These are phyloP conservation scores for Cottus gobio DNA, from an alignment of 2,113 vertebrate genomes.

Conservation along the genomic window DNA sequence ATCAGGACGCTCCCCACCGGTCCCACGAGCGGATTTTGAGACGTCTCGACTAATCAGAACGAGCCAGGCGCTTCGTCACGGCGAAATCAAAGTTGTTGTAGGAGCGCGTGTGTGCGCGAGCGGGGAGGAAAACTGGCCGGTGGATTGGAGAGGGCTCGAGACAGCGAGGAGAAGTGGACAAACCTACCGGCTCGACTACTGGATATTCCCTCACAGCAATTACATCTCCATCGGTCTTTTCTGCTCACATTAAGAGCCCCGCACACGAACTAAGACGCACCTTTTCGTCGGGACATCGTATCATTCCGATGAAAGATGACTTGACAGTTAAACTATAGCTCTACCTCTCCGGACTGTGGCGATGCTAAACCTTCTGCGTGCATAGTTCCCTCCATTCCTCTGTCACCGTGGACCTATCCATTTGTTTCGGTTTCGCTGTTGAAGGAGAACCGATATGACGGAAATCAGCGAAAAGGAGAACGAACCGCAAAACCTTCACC, in stretches of 20 bases:
- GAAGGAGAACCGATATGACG: constrained; percentile 78
- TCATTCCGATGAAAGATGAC: constrained; percentile 23
- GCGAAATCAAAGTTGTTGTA: constrained; percentile 77
- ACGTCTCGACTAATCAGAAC: constrained; percentile 62
- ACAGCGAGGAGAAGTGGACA: constrained; percentile 11
- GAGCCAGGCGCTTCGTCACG: constrained; percentile 17
- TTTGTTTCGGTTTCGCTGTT: constrained; percentile 3
- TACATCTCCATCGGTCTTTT: not conserved
- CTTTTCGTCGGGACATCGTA: not conserved
- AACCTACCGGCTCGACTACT: not conserved
- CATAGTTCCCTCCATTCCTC: not conserved
- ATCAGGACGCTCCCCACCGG: constrained; percentile 13
- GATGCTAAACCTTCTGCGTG: constrained; percentile 28
- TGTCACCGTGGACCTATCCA: constrained; percentile 14
- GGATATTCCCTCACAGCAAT: not conserved
- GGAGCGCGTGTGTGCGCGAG: constrained; percentile 46
- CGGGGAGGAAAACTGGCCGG: constrained; percentile 23
- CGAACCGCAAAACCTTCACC: constrained; percentile 83
- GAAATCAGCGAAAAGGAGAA: constrained; percentile 90
- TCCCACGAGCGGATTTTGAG: not conserved
- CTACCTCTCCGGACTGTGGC: constrained; percentile 32
- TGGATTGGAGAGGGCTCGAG: constrained; percentile 26
- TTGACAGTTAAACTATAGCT: constrained; percentile 13
- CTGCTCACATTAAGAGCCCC: not conserved
- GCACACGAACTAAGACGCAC: not conserved